Percentiles rank a stretch among this genome's conserved stretches.
These are phyloP conservation scores for Brevimyrus niger DNA, from an alignment of 2,113 vertebrate species.

Conservation along the genomic window DNA sequence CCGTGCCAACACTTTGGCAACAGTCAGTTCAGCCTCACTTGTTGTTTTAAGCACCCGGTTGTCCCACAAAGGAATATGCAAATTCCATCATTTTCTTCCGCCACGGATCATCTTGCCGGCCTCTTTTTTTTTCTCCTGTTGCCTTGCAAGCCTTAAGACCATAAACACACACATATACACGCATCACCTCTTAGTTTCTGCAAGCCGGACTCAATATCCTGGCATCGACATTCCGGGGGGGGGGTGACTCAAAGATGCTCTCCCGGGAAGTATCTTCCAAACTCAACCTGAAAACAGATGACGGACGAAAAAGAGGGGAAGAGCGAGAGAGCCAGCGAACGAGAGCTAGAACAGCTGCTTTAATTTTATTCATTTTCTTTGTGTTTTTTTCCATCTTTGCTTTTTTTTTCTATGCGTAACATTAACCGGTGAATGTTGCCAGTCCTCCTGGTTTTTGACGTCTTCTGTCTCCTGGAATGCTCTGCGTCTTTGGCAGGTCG, in stretches of 20 bases:
- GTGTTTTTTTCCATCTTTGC: background rate
- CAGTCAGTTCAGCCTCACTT: conserved; percentile 28
- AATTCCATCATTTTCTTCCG: conserved; percentile 31
- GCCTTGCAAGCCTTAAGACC: conserved; percentile 22
- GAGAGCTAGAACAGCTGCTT: conserved; percentile 26
- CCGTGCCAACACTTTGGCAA: conserved; percentile 19
- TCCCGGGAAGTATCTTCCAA: conserved; percentile 35
- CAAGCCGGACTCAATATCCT: conserved; percentile 44
- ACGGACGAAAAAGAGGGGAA: conserved; percentile 1
- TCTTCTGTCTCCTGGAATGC: background rate
- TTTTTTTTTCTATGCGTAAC: background rate
- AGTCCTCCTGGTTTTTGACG: background rate
- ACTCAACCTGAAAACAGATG: conserved; percentile 24
- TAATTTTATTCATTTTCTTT: conserved; percentile 15
- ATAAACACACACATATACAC: conserved; percentile 10
- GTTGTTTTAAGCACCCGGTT: conserved; percentile 26
- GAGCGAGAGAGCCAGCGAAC: background rate
- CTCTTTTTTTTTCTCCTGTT: conserved; percentile 21
- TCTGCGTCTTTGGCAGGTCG: background rate
- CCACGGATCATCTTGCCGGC: conserved; percentile 17
- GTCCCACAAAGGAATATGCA: conserved; percentile 46
- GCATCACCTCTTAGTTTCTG: conserved; percentile 20
- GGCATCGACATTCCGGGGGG: conserved; percentile 32
- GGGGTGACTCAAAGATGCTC: conserved; percentile 21
- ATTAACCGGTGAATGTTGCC: background rate